Conservation (phyloP, 2,888 invertebrate species). For the Saturnia pavonia region DNA sequence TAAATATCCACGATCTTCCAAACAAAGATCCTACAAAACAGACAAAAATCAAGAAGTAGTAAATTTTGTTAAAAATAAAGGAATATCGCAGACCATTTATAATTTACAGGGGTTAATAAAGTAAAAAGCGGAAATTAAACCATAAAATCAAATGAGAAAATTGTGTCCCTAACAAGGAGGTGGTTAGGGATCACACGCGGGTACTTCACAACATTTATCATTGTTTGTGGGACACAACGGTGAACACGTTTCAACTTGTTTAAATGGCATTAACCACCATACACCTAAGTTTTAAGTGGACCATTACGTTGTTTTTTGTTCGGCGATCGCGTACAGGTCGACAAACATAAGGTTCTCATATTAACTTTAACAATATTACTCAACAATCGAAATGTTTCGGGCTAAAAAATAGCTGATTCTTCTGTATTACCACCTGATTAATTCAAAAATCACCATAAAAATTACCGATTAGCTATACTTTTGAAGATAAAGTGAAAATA, state of each 20-base stretch:
- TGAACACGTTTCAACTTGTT: slow-evolving; percentile 6
- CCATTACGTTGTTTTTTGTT: not conserved
- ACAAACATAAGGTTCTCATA: not conserved
- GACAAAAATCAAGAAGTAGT: too few species aligned
- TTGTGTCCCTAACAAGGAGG: not conserved
- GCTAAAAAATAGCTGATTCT: too few species aligned
- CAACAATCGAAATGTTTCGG: too few species aligned
- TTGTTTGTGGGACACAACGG: not conserved
- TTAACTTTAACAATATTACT: too few species aligned
- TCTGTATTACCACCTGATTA: too few species aligned
- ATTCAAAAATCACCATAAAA: too few species aligned
- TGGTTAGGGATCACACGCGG: slow-evolving; percentile 8
- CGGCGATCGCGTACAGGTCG: not conserved
- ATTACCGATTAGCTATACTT: too few species aligned
- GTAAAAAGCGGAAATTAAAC: slow-evolving; percentile 13
- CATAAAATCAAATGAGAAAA: slow-evolving; percentile 5
- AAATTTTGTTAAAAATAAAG: not conserved
- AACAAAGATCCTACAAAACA: too few species aligned
- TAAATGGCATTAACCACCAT: not conserved
- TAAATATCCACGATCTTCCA: too few species aligned
- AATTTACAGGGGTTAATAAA: not conserved
- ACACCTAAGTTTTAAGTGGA: not conserved
- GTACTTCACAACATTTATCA: slow-evolving; percentile 3
- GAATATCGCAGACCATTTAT: not conserved
- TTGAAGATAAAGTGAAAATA: too few species aligned